Base-by-base conservation (phyloP, 2,797 vertebrate species). In the Ptychadena robeensis region DNA sequence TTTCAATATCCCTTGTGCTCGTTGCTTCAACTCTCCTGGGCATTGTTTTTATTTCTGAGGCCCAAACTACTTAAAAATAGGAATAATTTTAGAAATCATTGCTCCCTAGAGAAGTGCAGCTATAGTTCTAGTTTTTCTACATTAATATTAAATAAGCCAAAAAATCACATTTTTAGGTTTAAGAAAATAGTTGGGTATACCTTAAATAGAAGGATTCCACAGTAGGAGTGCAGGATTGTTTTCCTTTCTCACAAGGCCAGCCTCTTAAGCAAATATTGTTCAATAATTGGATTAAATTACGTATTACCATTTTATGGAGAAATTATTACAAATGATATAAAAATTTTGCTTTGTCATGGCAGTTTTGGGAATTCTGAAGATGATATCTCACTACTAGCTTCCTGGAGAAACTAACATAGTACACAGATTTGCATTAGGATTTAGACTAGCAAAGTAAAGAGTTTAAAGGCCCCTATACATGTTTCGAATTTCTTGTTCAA, bases 11-110 rank as follows among this genome's bases (percentile, higher is more conserved):
- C 35, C 59, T 31, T 57, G 40, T 40, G 34, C 35, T 22, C 28
- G 31, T n/a, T 18, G 35, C 64, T 35, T 76, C 59, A 65, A 22
- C 57, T 44, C 59, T 76, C 35, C 34, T 37, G 73, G 73, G 73
- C 73, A 75, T 59, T 38, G 11, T 64, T 74, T 74, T 63, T 7
- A 28, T 63, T 65, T 38, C 3, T 38, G 38, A 30, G 25, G 25
- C 37, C 12, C 37, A 2, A 18, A 63, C 34, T 5, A 38, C 38
- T 28, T 38, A 65, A 65, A 75, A 40, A 65, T 64, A 76, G 27
- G 34, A 28, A 7, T 14, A 6, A 22, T 53, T 53, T 53, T 6
- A 53, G 22, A 22, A n/a, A 7, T 53, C 18, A 53, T 53, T 7
- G 18, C 44, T 53, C 44, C 44, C 44, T 22, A 1, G 44, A 8